These are phyloP conservation scores for Lemur catta DNA, from an alignment of 2,797 vertebrate species.

Conservation along the genomic window DNA sequence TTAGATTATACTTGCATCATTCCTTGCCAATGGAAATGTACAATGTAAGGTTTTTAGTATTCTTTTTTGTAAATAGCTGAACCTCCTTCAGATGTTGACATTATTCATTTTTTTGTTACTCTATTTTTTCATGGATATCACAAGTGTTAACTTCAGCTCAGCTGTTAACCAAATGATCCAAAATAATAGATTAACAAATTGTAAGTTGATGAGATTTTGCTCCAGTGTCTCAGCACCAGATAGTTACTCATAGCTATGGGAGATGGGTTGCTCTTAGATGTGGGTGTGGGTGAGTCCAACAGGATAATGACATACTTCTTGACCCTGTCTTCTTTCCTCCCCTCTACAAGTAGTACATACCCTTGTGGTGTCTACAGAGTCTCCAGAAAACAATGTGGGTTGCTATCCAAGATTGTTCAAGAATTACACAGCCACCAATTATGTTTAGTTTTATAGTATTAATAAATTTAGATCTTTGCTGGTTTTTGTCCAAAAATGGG, in stretches of 20 bases:
- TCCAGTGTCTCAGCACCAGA: neutral
- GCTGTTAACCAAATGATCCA: neutral
- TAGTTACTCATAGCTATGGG: neutral
- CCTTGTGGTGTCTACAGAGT: neutral
- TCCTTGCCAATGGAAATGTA: neutral
- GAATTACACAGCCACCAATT: neutral
- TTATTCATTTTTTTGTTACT: slow-evolving; percentile 17
- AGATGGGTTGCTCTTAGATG: neutral
- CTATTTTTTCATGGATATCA: neutral
- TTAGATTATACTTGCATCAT: neutral
- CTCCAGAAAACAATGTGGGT: neutral
- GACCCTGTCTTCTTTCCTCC: neutral
- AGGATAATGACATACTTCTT: neutral
- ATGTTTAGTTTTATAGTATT: neutral
- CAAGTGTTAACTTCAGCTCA: neutral
- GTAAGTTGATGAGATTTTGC: neutral
- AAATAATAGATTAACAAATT: neutral
- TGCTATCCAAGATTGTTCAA: neutral
- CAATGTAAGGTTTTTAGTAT: neutral
- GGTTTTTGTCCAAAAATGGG: neutral
- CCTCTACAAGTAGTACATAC: neutral
- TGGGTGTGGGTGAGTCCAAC: neutral
- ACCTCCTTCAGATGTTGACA: neutral
- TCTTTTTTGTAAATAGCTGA: neutral
- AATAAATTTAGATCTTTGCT: neutral